These are phyloP conservation scores for Paedocypris micromegethes DNA, from an alignment of 2,797 vertebrate species.

Conservation along the genomic window DNA sequence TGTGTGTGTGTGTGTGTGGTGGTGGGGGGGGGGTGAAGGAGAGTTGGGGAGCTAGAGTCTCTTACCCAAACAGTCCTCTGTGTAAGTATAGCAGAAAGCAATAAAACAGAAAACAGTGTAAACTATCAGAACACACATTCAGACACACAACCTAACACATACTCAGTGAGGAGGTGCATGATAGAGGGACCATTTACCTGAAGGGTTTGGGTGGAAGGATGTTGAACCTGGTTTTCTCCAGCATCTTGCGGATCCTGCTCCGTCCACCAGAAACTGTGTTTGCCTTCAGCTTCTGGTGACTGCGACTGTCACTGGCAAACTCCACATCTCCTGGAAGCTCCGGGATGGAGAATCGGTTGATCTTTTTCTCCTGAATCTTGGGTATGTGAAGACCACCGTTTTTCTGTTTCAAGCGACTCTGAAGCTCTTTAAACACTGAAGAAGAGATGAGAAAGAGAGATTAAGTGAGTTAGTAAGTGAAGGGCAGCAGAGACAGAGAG, in stretches of 20 bases:
- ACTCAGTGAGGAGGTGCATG: background rate
- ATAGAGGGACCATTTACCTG: slow-evolving; percentile 28
- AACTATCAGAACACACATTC: slow-evolving; percentile 17
- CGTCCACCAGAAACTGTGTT: slow-evolving; percentile 95
- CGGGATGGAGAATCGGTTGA: slow-evolving; percentile 89
- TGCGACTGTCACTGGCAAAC: slow-evolving; percentile 84
- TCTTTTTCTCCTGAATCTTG: slow-evolving; percentile 95
- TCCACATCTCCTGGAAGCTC: slow-evolving; percentile 91
- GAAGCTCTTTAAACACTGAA: slow-evolving; percentile 92
- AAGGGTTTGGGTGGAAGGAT: slow-evolving; percentile 79
- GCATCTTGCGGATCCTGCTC: slow-evolving; percentile 93
- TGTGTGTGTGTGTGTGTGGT: too few species aligned
- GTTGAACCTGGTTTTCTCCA: slow-evolving; percentile 95
- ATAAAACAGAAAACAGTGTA: slow-evolving; percentile 65
- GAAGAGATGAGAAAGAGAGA: background rate
- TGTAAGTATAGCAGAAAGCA: slow-evolving; percentile 64
- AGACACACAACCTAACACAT: background rate
- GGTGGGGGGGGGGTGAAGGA: background rate
- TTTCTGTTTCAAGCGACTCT: slow-evolving; percentile 80
- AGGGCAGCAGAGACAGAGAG: too few species aligned
- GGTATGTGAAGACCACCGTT: slow-evolving; percentile 88
- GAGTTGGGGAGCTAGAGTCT: slow-evolving; percentile 49
- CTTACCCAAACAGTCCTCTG: slow-evolving; percentile 87
- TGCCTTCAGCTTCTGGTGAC: slow-evolving; percentile 89
- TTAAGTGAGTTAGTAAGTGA: background rate